These are phyloP conservation scores for Phyllotreta striolata DNA, from an alignment of 2,888 invertebrate species.

Conservation along the genomic window DNA sequence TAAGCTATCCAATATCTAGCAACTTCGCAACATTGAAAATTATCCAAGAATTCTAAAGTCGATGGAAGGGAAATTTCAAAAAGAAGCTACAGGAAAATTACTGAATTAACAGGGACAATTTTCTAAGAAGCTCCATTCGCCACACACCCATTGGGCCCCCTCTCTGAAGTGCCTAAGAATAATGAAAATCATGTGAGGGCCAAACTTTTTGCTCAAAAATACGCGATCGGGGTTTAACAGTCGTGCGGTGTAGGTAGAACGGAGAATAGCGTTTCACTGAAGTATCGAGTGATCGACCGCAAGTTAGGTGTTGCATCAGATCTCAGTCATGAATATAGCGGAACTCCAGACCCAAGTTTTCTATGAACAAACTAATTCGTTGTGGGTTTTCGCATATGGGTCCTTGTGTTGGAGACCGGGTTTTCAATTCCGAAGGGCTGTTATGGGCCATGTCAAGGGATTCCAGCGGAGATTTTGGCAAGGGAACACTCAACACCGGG, in stretches of 20 bases:
- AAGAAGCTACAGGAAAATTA: too few relatives aligned
- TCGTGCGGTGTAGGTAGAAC: constrained; percentile 5
- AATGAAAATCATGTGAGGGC: constrained; percentile 15
- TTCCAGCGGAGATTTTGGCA: constrained; percentile 92
- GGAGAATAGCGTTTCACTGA: not conserved
- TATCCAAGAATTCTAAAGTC: too few relatives aligned
- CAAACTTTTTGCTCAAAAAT: constrained; percentile 21
- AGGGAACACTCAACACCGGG: constrained; percentile 83
- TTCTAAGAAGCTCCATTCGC: too few relatives aligned
- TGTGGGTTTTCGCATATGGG: constrained; percentile 97
- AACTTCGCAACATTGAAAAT: too few relatives aligned
- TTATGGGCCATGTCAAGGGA: constrained; percentile 84
- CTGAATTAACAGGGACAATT: too few relatives aligned
- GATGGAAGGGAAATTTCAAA: too few relatives aligned
- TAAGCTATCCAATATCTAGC: too few relatives aligned
- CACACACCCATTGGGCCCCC: constrained; percentile 3
- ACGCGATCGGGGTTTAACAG: constrained; percentile 6
- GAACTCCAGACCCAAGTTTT: constrained; percentile 53
- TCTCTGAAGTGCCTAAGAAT: constrained; percentile 8
- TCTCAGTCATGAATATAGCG: constrained; percentile 37
- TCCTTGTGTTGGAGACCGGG: constrained; percentile 96
- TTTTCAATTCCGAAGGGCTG: constrained; percentile 81
- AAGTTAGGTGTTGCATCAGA: constrained; percentile 40
- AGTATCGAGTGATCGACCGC: constrained; percentile 20
- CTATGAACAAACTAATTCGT: constrained; percentile 60